Evolutionary conservation across 2,888 invertebrate genomes (phyloP).

Genomic region (Prenolepis imparis): DNA sequence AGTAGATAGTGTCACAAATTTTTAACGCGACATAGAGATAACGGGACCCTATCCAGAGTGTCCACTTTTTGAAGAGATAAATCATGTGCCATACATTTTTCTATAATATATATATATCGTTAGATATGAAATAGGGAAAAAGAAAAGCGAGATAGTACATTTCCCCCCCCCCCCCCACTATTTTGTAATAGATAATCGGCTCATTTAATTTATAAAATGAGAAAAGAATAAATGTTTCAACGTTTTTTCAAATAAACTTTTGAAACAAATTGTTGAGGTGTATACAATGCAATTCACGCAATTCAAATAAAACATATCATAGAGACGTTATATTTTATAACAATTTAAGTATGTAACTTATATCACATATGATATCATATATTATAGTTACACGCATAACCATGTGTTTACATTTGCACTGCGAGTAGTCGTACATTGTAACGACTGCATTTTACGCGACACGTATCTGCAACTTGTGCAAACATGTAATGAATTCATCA

Average conservation of each 20-base stretch:
- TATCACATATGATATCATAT: slow-evolving; percentile 19
- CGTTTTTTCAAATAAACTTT: not conserved
- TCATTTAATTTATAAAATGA: not conserved
- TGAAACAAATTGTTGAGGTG: slow-evolving; percentile 9
- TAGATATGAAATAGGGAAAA: not conserved
- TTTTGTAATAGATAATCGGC: not conserved
- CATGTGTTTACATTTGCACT: slow-evolving; percentile 14
- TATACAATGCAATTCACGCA: not conserved
- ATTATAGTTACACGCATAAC: slow-evolving; percentile 19
- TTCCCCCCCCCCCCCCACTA: not conserved
- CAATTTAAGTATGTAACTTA: slow-evolving; percentile 9
- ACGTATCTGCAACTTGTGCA: not conserved
- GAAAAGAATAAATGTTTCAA: not conserved
- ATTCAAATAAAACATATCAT: not conserved
- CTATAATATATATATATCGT: not conserved
- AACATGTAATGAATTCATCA: slow-evolving; percentile 35
- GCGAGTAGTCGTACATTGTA: slow-evolving; percentile 16
- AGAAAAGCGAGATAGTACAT: not conserved
- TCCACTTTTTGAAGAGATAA: not conserved
- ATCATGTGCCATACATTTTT: slow-evolving; percentile 4
- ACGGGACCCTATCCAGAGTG: not conserved
- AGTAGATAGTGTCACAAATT: not conserved
- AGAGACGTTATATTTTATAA: not conserved
- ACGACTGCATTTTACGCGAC: slow-evolving; percentile 24
- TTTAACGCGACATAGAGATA: slow-evolving; percentile 16